Evolutionary conservation across 53 echinoderm and acorn worm species (phyloP), one percentile per base, ranked within the genome.

Genomic region (Holothuria scabra): DNA sequence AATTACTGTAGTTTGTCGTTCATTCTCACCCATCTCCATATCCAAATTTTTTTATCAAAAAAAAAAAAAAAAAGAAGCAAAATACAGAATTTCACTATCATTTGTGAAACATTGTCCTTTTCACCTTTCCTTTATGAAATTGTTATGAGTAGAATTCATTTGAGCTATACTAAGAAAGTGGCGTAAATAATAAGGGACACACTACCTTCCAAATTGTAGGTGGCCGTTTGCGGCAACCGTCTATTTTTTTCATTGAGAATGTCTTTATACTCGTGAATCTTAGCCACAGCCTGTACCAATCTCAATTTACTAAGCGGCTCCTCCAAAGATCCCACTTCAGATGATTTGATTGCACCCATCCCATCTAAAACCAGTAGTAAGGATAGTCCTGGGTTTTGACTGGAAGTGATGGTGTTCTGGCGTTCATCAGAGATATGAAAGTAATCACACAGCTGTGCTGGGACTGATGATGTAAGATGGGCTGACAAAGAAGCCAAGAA

Each of bases 381-480:
- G 67, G 67, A 66, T 2, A 66, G 32, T 31, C 67, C 67, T 66
- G 67, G 67, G 31, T 66, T 66, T 34, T 66, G 67, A 30, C 67
- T 66, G 67, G 67, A 26, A 16, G 13, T 66, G 29, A 66, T 19
- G 19, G 5, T 28, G 10, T 66, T n/a, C 29, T 7, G 29, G 5
- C 31, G 29, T 34, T 66, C 34, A 66, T 66, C 67, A 66, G 8
- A 31, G 29, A 66, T 10, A 19, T 66, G 14, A 66, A 66, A 66
- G 67, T 30, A 26, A 23, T 66, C 29, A 12, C 67, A 66, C 32
- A 66, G 29, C 13, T 26, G 18, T 34, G 19, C 67, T 66, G 67
- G 24, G 29, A 28, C 33, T 23, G 67, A 66, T 41, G 41, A 41
- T 41, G 41, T 41, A 8, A 41, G 7, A 41, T 41, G 41, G 41